Evolutionary conservation across 2,113 vertebrate genomes (phyloP), one percentile per base, ranked within the genome.

Genomic region (Archocentrus centrarchus): DNA sequence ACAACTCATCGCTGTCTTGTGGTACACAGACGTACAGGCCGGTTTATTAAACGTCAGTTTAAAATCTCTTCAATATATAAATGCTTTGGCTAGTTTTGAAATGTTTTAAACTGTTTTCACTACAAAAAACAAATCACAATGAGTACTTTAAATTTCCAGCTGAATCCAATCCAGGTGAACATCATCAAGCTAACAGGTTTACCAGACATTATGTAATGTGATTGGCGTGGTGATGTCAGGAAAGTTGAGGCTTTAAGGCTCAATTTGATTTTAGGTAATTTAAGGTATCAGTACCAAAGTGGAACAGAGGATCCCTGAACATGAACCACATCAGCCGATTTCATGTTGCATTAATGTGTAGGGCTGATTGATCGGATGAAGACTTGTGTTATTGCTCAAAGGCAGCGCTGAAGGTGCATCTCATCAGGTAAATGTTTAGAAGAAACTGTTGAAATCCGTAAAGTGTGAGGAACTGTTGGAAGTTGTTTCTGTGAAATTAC

Each of bases 381-480:
- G 22, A 68, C 64, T 11, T 47, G 24, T 13, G 24, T 68, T 47
- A 18, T 24, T 50, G 22, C 14, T 32, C 24, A 70, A 18, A 9
- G 5, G 47, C 44, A 7, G 15, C 20, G 44, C 22, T 68, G 15
- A 8, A 18, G 22, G 41, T 70, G 5, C 24, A 6, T 18, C 22
- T 44, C 24, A 13, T 47, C 63, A 47, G 41, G 24, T 50, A 70
- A 70, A 50, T 50, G 41, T 30, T 70, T 11, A 70, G 27, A 30
- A 50, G 3, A 70, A 53, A 7, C 50, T 18, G 15, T 53, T 22
- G 11, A 14, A 75, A 57, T n/a, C 32, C 84, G 59, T 88, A 66
- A 85, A 83, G 82, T 86, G 11, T 39, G 32, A 75, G 53, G 0
- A 59, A 20, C n/a, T 75, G 9, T 53, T 73, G 44, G 66, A 73